Percentiles rank a stretch among this genome's conserved stretches.
These are phyloP conservation scores for Anabas testudineus DNA, from an alignment of 2,797 vertebrate genomes.

Conservation along the genomic window DNA sequence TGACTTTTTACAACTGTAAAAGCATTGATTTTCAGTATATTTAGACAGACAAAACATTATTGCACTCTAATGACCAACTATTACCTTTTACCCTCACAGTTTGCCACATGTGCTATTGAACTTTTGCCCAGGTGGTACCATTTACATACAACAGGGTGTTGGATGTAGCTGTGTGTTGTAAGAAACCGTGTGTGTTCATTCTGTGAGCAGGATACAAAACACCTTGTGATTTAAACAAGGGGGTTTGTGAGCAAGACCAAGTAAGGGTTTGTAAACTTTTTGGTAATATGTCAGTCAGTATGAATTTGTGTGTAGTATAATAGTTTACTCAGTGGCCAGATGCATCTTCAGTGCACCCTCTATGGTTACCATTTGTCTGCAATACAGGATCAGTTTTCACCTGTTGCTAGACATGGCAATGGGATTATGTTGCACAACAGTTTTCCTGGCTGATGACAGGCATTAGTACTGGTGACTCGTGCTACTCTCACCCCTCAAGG, in stretches of 20 bases:
- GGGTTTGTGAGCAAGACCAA: not conserved
- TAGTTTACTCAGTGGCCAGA: constrained; percentile 47
- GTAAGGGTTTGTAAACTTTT: not conserved
- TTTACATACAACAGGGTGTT: not conserved
- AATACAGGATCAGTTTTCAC: constrained; percentile 78
- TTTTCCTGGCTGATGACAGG: constrained; percentile 40
- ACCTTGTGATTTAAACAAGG: not conserved
- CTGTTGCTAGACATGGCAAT: constrained; percentile 62
- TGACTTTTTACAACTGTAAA: no score
- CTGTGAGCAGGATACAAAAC: constrained; percentile 1
- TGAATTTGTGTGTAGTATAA: not conserved
- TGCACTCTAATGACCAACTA: no score
- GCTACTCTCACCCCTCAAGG: constrained; percentile 23
- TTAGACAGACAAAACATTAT: no score
- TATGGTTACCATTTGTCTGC: constrained; percentile 73
- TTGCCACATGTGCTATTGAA: not conserved
- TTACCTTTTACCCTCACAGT: not conserved
- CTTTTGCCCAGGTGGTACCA: not conserved
- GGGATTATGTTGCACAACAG: constrained; percentile 71
- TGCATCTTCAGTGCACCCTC: constrained; percentile 56
- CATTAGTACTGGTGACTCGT: constrained; percentile 33
- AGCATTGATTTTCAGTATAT: no score
- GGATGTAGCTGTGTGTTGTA: not conserved
- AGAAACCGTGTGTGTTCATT: not conserved
- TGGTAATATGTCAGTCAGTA: not conserved